Conservation (phyloP, 2,797 vertebrate genomes). For the Sus cebifrons region DNA sequence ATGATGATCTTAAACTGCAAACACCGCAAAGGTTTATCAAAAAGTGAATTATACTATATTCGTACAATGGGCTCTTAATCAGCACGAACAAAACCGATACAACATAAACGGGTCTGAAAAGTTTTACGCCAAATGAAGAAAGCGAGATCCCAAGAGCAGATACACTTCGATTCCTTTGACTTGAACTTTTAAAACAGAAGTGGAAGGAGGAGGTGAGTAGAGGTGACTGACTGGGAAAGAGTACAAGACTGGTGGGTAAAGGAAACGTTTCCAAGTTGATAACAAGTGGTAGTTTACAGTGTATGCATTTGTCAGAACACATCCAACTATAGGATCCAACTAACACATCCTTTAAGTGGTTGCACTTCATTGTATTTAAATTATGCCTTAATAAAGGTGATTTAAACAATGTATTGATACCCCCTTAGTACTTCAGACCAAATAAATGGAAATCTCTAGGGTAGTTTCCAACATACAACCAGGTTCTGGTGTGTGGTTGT, state of each 20-base stretch:
- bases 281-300: background rate
- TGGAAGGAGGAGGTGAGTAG: background rate
- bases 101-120: background rate
- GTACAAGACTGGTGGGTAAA: background rate
- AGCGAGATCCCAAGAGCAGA: background rate
- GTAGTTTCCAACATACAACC: background rate
- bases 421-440: background rate
- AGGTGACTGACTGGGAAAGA: background rate
- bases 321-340: background rate
- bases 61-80: background rate
- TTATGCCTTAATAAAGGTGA: background rate
- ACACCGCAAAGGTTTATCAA: background rate
- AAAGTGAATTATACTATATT: background rate
- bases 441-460: background rate
- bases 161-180: background rate
- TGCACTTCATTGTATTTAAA: background rate
- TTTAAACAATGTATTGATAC: background rate
- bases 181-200: background rate
- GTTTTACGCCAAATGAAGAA: background rate
- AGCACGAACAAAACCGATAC: background rate
- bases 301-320: background rate
- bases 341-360: background rate
- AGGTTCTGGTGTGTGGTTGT: background rate
- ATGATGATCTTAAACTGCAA: background rate
- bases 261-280: background rate